These are phyloP conservation scores for Theocolax elegans DNA, from an alignment of 1,140 invertebrate species.

Conservation along the genomic window DNA sequence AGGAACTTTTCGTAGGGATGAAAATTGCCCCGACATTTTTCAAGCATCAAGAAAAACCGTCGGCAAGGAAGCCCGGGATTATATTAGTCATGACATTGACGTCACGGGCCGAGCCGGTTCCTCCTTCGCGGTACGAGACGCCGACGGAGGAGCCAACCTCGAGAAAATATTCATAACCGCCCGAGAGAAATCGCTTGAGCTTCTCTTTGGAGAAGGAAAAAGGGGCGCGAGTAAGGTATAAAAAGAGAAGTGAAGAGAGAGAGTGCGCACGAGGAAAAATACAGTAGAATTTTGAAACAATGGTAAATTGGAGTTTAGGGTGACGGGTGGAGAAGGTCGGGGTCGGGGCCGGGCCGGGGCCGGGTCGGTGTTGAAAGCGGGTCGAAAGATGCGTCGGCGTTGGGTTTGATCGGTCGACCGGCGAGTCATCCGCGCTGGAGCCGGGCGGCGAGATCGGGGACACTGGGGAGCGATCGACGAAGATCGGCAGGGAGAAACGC, in stretches of 20 bases:
- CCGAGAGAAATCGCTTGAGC: constrained; percentile 32
- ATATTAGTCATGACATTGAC: constrained; percentile 28
- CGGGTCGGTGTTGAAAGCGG: neutral
- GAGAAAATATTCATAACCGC: neutral
- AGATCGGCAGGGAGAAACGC: constrained; percentile 24
- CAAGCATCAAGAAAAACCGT: neutral
- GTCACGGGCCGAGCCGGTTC: no score
- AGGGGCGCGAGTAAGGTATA: no score
- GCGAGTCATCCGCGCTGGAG: constrained; percentile 15
- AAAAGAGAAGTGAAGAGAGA: no score
- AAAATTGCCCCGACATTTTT: neutral
- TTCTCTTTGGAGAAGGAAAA: no score
- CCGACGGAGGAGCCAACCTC: neutral
- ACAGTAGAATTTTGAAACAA: no score
- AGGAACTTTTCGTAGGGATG: neutral
- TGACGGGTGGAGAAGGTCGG: neutral
- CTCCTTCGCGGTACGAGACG: no score
- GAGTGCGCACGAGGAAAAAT: no score
- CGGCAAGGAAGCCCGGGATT: neutral
- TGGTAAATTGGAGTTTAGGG: neutral
- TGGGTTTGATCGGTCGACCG: no score
- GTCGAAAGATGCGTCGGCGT: no score
- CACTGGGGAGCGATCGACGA: constrained; percentile 10
- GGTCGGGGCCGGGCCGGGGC: neutral
- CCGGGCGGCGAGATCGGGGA: constrained; percentile 23